Evolutionary conservation across 2,113 vertebrate species (phyloP).

Genomic region (Rhabdornis inornatus): DNA sequence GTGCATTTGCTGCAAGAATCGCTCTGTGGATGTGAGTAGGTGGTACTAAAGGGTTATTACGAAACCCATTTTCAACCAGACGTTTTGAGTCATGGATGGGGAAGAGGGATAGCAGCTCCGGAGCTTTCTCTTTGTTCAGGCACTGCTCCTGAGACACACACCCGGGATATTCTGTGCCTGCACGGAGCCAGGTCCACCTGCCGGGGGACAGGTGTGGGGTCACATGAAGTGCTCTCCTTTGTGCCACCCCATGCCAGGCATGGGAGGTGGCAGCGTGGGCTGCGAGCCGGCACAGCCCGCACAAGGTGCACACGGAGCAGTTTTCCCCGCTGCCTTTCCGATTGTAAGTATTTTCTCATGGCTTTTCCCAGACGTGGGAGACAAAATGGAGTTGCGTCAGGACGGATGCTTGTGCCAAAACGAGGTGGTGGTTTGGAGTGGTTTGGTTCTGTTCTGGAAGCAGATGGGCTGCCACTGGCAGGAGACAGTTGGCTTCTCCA

Average conservation of each 20-base stretch:
- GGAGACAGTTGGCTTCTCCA: slow-evolving; percentile 28
- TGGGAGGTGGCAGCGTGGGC: neutral
- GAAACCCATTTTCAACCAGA: slow-evolving; percentile 58
- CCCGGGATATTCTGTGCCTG: neutral
- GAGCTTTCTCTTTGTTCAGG: slow-evolving; percentile 42
- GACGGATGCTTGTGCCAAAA: neutral
- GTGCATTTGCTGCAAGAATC: slow-evolving; percentile 46
- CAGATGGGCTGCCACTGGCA: neutral
- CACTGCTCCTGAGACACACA: neutral
- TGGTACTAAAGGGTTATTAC: slow-evolving; percentile 71
- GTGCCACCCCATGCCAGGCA: neutral
- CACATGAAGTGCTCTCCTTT: neutral
- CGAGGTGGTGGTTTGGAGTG: slow-evolving; percentile 2
- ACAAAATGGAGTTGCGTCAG: slow-evolving; percentile 28
- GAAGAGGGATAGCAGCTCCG: slow-evolving; percentile 46
- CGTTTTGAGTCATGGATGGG: slow-evolving; percentile 56
- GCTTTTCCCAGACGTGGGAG: neutral
- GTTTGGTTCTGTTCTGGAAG: slow-evolving; percentile 16
- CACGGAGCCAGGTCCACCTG: neutral
- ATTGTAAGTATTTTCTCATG: slow-evolving; percentile 40
- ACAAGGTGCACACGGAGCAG: neutral
- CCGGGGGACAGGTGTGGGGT: neutral
- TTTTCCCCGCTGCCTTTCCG: neutral
- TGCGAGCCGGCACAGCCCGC: neutral
- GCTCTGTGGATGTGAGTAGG: slow-evolving; percentile 73